phyloP scores from a whole-genome alignment of 2,888 invertebrate genomes.

The Gryllus longicercus region DNA sequence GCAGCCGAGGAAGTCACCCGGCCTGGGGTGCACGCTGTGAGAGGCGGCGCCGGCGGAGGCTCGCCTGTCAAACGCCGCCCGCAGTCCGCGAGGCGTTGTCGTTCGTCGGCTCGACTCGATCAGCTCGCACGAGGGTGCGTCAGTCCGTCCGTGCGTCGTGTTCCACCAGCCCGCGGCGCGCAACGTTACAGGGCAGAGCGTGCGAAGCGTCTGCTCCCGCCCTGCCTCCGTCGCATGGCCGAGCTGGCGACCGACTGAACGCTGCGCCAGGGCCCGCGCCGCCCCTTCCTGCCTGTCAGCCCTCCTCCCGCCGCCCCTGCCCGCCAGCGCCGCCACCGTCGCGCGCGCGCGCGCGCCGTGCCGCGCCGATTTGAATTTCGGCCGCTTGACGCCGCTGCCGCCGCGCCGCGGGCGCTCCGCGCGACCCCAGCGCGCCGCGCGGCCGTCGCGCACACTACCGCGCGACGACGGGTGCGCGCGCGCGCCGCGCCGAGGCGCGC shows the following conservation, averaged over 20 bases:
- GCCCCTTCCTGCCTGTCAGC: neutral
- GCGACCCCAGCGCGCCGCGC: too few species aligned
- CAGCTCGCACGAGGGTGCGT: neutral
- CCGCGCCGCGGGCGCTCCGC: neutral
- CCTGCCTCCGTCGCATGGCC: neutral
- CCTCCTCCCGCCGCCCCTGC: neutral
- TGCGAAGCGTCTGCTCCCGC: neutral
- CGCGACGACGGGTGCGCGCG: too few species aligned
- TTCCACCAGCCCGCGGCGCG: neutral
- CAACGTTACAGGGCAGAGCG: neutral
- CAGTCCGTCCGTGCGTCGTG: neutral
- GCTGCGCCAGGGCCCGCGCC: neutral
- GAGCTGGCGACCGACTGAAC: conserved; percentile 6
- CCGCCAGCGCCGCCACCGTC: neutral
- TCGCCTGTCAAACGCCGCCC: too few species aligned
- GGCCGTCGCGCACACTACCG: too few species aligned
- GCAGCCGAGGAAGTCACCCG: too few species aligned
- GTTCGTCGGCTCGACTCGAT: too few species aligned
- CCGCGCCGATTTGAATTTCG: conserved; percentile 1
- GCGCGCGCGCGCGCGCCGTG: neutral
- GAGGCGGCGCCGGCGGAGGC: too few species aligned
- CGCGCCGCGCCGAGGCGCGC: too few species aligned
- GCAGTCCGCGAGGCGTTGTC: too few species aligned
- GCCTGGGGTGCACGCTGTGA: too few species aligned
- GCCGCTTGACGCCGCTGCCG: neutral